phyloP scores from a whole-genome alignment of 2,888 invertebrate species.

The Bruchidius siliquastri region DNA sequence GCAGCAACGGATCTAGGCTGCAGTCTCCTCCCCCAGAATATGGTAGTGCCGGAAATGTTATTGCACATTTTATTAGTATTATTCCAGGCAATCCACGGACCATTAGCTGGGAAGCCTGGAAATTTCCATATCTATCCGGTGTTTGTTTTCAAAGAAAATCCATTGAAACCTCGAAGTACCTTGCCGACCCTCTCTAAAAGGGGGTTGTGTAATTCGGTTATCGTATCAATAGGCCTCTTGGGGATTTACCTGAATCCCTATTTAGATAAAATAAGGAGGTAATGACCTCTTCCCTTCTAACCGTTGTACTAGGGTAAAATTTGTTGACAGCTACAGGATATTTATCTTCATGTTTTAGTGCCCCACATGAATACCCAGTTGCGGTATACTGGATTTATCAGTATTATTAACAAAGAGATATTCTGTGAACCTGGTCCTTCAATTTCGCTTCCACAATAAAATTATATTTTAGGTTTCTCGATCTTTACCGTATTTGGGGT shows the following conservation, averaged over 20 bases:
- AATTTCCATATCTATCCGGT: neutral
- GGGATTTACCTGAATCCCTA: neutral
- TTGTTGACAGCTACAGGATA: neutral
- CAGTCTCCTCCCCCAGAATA: neutral
- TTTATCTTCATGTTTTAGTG: neutral
- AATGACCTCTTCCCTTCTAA: neutral
- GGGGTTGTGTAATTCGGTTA: neutral
- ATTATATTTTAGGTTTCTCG: too few relatives aligned
- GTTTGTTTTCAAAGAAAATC: neutral
- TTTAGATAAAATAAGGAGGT: neutral
- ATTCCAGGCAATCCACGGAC: neutral
- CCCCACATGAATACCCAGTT: neutral
- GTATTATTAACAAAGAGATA: neutral
- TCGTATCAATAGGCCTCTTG: neutral
- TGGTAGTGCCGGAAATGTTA: neutral
- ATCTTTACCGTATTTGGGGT: too few relatives aligned
- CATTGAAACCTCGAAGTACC: neutral
- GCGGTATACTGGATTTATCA: neutral
- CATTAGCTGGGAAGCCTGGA: neutral
- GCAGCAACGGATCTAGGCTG: too few relatives aligned
- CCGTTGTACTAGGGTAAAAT: neutral
- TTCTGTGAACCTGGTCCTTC: too few relatives aligned
- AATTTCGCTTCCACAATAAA: too few relatives aligned
- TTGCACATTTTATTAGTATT: neutral
- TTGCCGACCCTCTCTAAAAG: neutral